These are phyloP conservation scores for Rhorus exstirpatorius DNA, from an alignment of 2,888 invertebrate species.

Conservation along the genomic window DNA sequence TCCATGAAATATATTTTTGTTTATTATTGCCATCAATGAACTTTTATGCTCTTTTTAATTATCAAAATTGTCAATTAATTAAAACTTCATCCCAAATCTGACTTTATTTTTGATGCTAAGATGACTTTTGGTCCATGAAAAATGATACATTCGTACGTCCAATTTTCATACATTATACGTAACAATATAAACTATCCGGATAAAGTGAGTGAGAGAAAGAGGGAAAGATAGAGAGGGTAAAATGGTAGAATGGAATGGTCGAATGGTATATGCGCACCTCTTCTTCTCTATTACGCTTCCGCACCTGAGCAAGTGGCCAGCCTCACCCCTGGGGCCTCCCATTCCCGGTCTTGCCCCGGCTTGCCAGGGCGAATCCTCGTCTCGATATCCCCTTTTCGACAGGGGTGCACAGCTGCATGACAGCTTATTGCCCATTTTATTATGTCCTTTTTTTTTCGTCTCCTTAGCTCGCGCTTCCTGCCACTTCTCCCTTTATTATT, in stretches of 20 bases:
- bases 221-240: slow-evolving; percentile 55
- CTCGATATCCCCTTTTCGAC: slow-evolving; percentile 98
- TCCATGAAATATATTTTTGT: no score
- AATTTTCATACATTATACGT: no score
- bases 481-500: slow-evolving; percentile 50
- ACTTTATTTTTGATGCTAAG: no score
- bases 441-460: slow-evolving; percentile 56
- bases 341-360: slow-evolving; percentile 86
- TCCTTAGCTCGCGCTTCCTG: slow-evolving; percentile 61
- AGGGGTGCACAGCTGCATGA: slow-evolving; percentile 98
- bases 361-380: slow-evolving; percentile 98
- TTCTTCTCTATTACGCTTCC: slow-evolving; percentile 86
- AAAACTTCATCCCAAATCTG: no score
- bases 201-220: slow-evolving; percentile 70
- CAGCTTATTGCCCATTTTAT: slow-evolving; percentile 97
- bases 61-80: no score
- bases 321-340: slow-evolving; percentile 84
- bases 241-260: slow-evolving; percentile 78
- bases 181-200: not conserved
- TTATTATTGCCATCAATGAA: no score
- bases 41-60: no score
- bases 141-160: no score
- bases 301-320: slow-evolving; percentile 92
- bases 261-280: slow-evolving; percentile 85
- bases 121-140: not conserved